A percentile compares a stretch with the other conserved stretches of the same genome.
Evolutionary conservation across 2,888 invertebrate species (phyloP).

Genomic region (Zootermopsis nevadensis): DNA sequence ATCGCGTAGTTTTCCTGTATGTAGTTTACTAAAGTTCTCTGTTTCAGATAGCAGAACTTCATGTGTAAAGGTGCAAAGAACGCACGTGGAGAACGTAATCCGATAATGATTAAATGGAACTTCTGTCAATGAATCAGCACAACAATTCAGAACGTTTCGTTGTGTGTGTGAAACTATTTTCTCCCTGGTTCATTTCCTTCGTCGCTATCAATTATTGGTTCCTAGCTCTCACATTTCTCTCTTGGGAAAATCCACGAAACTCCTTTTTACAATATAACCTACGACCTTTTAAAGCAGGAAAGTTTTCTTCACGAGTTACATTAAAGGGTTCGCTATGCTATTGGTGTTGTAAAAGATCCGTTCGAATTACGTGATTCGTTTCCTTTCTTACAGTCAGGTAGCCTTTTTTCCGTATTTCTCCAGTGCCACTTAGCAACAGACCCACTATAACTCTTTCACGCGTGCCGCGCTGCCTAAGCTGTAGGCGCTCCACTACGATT

Average conservation of each 20-base stretch:
- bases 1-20: too few relatives aligned
- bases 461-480: neutral
- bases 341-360: neutral
- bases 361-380: constrained; percentile 23
- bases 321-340: neutral
- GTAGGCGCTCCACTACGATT: neutral
- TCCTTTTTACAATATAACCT: neutral
- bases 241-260: neutral
- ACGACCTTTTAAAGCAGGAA: neutral
- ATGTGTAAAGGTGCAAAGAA: too few relatives aligned
- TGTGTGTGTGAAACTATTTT: neutral
- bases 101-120: too few relatives aligned
- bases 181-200: neutral
- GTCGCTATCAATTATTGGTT: neutral
- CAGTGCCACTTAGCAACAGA: neutral
- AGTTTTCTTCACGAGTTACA: neutral
- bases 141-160: neutral
- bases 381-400: neutral
- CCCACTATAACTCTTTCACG: neutral
- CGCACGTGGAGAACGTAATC: too few relatives aligned
- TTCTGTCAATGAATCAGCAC: neutral
- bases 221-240: neutral
- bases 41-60: too few relatives aligned
- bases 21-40: too few relatives aligned
- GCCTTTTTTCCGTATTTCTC: neutral